phyloP scores from a whole-genome alignment of 2,113 vertebrate species.

The Lycaon pictus region DNA sequence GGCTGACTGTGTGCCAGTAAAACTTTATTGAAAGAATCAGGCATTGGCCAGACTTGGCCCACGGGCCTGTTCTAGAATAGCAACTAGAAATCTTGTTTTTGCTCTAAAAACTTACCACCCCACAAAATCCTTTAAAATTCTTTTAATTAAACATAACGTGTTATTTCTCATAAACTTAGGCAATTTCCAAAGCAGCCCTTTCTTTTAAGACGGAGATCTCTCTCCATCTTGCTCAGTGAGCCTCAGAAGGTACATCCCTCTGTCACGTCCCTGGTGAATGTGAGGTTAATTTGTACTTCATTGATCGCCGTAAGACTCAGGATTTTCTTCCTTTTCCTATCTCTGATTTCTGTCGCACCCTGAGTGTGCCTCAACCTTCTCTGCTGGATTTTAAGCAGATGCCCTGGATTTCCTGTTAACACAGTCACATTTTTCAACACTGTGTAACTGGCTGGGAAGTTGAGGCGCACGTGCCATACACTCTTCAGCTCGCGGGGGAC shows the following conservation, averaged over 20 bases:
- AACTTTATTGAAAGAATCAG: background rate
- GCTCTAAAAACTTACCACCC: background rate
- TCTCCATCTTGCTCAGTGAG: background rate
- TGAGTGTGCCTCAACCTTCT: background rate
- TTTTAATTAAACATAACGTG: background rate
- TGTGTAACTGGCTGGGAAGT: background rate
- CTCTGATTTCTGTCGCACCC: background rate
- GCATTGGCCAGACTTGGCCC: background rate
- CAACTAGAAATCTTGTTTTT: background rate
- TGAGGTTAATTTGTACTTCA: background rate
- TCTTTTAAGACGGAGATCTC: background rate
- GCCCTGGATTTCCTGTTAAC: background rate
- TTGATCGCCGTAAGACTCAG: rapidly evolving
- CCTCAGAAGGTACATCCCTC: background rate
- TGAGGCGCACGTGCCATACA: background rate
- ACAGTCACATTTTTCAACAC: background rate
- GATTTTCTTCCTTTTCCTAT: background rate
- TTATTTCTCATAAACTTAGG: background rate
- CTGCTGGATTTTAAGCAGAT: background rate
- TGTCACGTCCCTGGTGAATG: background rate
- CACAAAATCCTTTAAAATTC: background rate
- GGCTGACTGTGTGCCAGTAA: background rate
- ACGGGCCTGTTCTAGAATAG: background rate
- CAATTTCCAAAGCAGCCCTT: background rate
- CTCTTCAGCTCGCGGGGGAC: background rate